phyloP scores from a whole-genome alignment of 2,113 vertebrate genomes.

The Cyprinus carpio region DNA sequence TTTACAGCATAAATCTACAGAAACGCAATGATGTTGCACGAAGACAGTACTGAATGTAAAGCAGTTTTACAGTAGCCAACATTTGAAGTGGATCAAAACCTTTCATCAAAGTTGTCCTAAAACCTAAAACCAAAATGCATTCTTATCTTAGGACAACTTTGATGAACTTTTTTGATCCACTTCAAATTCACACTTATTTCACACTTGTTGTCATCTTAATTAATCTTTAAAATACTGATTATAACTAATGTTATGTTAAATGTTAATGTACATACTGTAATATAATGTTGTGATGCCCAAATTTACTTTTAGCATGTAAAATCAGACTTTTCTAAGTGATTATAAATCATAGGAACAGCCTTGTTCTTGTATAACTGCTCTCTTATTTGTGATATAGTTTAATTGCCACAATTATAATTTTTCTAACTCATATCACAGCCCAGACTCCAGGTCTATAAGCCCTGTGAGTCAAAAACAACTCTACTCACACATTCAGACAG shows the following conservation, averaged over 20 bases:
- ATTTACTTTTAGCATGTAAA: not conserved
- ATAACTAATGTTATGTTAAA: too few relatives aligned
- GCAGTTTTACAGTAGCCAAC: not conserved
- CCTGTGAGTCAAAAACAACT: not conserved
- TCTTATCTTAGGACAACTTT: too few relatives aligned
- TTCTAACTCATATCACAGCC: not conserved
- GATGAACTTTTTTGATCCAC: too few relatives aligned
- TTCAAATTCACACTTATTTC: too few relatives aligned
- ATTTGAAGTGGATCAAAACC: too few relatives aligned
- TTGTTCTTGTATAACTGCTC: not conserved
- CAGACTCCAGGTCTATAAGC: not conserved
- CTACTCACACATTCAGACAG: not conserved
- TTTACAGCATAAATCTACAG: not conserved
- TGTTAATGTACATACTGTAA: not conserved
- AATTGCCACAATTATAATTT: not conserved
- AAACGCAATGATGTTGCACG: not conserved
- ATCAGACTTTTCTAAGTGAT: not conserved
- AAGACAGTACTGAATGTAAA: constrained; percentile 39
- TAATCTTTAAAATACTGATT: too few relatives aligned
- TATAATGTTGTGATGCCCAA: not conserved
- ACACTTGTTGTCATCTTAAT: too few relatives aligned
- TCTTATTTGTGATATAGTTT: not conserved
- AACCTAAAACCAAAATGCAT: too few relatives aligned
- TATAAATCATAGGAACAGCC: not conserved
- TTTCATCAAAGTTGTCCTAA: too few relatives aligned